Evolutionary conservation across 2,113 vertebrate species (phyloP).

Genomic region (Lophotis ruficrista): DNA sequence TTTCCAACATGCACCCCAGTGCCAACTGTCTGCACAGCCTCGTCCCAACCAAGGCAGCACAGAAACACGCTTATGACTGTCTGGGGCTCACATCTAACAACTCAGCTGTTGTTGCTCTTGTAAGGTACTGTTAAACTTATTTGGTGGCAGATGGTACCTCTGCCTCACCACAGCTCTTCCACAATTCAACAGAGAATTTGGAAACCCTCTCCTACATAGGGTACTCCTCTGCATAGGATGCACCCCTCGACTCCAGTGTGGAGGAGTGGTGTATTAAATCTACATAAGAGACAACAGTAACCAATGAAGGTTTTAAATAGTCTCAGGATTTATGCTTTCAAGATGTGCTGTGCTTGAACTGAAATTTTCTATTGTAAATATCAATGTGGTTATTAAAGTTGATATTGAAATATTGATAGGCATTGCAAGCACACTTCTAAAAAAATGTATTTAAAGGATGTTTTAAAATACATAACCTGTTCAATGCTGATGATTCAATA

Average conservation of each 20-base stretch:
- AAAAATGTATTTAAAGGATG: background rate
- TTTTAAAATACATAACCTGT: background rate
- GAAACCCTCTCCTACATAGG: background rate
- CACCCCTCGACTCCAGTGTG: fast-evolving
- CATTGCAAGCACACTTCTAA: background rate
- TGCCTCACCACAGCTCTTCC: background rate
- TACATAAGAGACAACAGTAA: background rate
- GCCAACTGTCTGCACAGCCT: background rate
- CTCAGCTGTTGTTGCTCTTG: background rate
- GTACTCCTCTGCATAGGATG: fast-evolving
- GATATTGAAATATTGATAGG: background rate
- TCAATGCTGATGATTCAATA: background rate
- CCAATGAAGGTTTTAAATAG: background rate
- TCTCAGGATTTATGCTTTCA: background rate
- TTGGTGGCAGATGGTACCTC: background rate
- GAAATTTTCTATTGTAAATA: background rate
- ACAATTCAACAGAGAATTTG: background rate
- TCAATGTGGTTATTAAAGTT: background rate
- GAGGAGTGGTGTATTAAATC: background rate
- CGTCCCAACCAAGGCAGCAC: background rate
- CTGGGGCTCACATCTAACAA: background rate
- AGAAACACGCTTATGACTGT: background rate
- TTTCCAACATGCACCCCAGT: background rate
- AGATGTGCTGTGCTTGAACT: background rate
- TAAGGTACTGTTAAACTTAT: background rate